Evolutionary conservation across 2,888 invertebrate genomes (phyloP), one percentile per base, ranked within the genome.

Genomic region (Hesperia comma): DNA sequence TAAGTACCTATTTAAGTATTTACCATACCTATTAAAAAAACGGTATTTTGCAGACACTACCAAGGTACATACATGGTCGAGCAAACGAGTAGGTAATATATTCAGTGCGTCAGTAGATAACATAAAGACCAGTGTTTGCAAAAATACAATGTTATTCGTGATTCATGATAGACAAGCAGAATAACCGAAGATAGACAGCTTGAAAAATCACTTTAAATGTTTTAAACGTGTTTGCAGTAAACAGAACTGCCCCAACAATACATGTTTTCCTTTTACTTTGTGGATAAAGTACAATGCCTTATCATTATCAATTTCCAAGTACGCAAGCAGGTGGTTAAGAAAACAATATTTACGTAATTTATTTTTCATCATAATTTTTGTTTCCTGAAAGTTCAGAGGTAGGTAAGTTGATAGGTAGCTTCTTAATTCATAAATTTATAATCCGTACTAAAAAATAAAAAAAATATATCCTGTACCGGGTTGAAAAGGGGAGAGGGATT

Each of bases 211-310:
- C 71, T 81, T 74, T 12, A 10, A 74, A 81, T 74, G 78, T 68
- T 67, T 69, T 51, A 72, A 76, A 84, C 84, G 83, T 84, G 82
- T 74, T 69, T 61, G 54, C 56, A 70, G 58, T 69, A 56, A 64
- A 66, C 64, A 64, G 41, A 41, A 14, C 41, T 54, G 53, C 15
- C 58, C 19, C 33, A 71, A 68, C 62, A 71, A 72, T 71, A 75
- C 71, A 71, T 71, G 70, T 71, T 77, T 71, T 53, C 43, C 53
- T 40, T 54, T 14, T 54, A 54, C 37, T 19, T 56, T 56, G 33
- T 56, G 32, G 32, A 12, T 43, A 57, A 33, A 66, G 64, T 68
- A 72, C 63, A 61, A 68, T 67, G 46, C 69, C 54, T 74, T 72
- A 70, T 71, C 70, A 63, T 17, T 46, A 8, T 19, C 19, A 12